A percentile compares a stretch with the other conserved stretches of the same genome.
phyloP scores from a whole-genome alignment of 2,113 vertebrate genomes.

The Cervus canadensis region DNA sequence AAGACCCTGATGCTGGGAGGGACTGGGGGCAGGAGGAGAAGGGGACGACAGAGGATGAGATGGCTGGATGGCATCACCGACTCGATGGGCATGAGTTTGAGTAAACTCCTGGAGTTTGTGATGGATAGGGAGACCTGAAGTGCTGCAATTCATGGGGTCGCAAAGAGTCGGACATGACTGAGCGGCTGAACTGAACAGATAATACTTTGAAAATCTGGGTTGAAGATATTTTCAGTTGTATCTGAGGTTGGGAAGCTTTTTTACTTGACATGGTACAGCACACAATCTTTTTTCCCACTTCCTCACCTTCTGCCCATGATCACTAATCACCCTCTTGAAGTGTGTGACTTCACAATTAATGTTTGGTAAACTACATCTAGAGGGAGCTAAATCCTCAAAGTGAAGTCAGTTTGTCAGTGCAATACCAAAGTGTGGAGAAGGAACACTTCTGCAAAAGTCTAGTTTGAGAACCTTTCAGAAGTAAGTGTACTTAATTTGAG shows the following conservation, averaged over 20 bases:
- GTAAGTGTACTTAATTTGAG: conserved; percentile 62
- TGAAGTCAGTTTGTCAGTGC: conserved; percentile 38
- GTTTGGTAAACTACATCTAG: conserved; percentile 14
- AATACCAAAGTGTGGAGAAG: conserved; percentile 44
- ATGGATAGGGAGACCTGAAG: too few species aligned
- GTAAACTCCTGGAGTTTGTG: too few species aligned
- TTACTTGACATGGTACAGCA: background rate
- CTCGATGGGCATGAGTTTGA: too few species aligned
- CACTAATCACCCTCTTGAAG: conserved; percentile 22
- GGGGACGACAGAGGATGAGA: too few species aligned
- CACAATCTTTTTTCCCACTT: background rate
- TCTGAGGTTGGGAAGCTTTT: background rate
- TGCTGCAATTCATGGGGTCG: too few species aligned
- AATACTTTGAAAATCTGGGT: background rate
- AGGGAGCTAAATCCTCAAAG: conserved; percentile 26
- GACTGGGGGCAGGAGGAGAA: too few species aligned
- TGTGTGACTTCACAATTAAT: background rate
- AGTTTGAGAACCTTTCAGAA: conserved; percentile 58
- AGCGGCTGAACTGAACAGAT: background rate
- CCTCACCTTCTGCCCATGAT: background rate
- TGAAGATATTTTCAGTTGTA: conserved; percentile 22
- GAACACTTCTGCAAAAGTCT: conserved; percentile 14
- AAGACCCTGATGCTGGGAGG: too few species aligned
- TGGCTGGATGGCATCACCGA: too few species aligned
- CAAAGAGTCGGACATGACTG: too few species aligned